Conservation (phyloP, 2,888 invertebrate species). For the Tetheella fluctuosa region DNA sequence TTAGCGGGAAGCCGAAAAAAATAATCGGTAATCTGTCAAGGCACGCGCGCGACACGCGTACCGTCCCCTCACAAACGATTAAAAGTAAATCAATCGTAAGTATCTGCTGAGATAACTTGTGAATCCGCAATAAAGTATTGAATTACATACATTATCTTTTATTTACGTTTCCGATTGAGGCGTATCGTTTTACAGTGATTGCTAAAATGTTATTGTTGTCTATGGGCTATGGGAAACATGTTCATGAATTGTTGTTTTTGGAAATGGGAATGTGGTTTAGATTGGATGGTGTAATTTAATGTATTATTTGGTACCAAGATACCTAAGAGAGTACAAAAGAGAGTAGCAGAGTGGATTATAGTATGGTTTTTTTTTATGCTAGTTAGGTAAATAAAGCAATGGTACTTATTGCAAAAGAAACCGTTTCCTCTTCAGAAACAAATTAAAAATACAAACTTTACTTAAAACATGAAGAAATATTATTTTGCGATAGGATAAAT, state of each 20-base stretch:
- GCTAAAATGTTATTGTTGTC: conserved; percentile 64
- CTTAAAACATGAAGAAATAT: no score
- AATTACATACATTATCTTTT: conserved; percentile 75
- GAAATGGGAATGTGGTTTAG: conserved; percentile 40
- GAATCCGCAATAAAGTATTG: conserved; percentile 73
- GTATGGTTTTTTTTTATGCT: no score
- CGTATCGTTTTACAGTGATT: conserved; percentile 70
- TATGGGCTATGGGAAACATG: conserved; percentile 43
- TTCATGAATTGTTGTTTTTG: conserved; percentile 48
- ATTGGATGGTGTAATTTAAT: no score
- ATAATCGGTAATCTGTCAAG: conserved; percentile 63
- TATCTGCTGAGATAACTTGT: conserved; percentile 62
- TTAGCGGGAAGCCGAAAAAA: conserved; percentile 42
- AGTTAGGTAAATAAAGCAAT: no score
- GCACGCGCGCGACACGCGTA: conserved; percentile 75
- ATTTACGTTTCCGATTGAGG: conserved; percentile 79
- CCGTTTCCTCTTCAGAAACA: no score
- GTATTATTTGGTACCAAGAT: no score
- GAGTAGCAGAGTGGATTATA: no score
- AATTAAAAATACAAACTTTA: no score
- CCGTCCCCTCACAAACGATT: conserved; percentile 53
- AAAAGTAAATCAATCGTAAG: conserved; percentile 67
- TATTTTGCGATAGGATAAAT: no score
- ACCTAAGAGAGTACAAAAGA: no score
- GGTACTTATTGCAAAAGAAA: no score